These are phyloP conservation scores for Buceros bicornis DNA, from an alignment of 2,797 vertebrate genomes.

Conservation along the genomic window DNA sequence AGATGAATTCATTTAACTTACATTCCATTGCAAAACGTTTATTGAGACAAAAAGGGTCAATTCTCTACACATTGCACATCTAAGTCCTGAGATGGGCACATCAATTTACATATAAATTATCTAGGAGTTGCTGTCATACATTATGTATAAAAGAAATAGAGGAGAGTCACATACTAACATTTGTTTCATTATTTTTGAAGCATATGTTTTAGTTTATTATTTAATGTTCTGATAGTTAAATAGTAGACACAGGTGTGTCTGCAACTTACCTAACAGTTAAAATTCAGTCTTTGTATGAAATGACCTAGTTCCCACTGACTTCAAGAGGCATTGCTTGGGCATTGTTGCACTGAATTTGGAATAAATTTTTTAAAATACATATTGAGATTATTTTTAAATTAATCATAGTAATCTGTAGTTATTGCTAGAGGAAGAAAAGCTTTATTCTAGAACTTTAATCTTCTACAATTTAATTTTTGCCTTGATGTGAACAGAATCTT, in stretches of 20 bases:
- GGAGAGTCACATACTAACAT: background rate
- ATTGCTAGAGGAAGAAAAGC: background rate
- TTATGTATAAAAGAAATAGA: background rate
- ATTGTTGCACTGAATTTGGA: background rate
- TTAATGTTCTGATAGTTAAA: background rate
- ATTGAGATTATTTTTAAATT: background rate
- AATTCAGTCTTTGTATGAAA: background rate
- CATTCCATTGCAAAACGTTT: background rate
- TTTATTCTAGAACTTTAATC: background rate
- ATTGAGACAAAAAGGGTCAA: background rate
- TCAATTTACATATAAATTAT: background rate
- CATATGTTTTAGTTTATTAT: background rate
- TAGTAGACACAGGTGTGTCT: background rate
- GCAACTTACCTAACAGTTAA: background rate
- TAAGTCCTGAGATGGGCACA: background rate
- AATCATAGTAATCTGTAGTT: background rate
- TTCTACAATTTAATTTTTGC: background rate
- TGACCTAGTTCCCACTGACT: background rate
- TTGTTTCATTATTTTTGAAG: background rate
- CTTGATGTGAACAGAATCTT: background rate
- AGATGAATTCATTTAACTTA: background rate
- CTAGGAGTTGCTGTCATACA: background rate
- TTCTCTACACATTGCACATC: background rate
- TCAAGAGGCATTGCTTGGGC: background rate
- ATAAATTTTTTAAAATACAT: background rate